Percentiles rank a stretch among this genome's conserved stretches.
phyloP scores from a whole-genome alignment of 2,113 vertebrate species.

The Canis aureus region DNA sequence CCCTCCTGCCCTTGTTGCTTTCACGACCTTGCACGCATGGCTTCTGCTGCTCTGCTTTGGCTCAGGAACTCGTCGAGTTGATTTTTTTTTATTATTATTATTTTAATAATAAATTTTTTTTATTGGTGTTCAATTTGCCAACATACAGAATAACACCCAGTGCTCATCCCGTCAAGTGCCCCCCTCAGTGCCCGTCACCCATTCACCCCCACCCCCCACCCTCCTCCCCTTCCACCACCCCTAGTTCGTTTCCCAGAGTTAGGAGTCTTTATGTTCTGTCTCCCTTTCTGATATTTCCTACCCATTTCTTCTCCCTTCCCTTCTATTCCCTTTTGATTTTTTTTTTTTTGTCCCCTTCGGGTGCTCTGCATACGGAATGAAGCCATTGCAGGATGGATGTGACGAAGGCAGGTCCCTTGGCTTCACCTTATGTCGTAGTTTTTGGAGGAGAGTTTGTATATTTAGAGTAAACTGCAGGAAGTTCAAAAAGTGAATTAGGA shows the following conservation, averaged over 20 bases:
- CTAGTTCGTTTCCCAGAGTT: too few relatives aligned
- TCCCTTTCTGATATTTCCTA: too few relatives aligned
- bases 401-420: background rate
- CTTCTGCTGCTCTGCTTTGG: background rate
- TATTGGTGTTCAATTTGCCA: too few relatives aligned
- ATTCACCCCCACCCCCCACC: too few relatives aligned
- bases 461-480: background rate
- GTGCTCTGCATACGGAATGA: background rate
- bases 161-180: too few relatives aligned
- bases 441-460: background rate
- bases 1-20: background rate
- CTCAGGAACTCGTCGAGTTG: background rate
- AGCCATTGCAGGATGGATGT: constrained; percentile 22
- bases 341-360: background rate
- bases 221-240: too few relatives aligned
- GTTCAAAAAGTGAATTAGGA: constrained; percentile 3
- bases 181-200: too few relatives aligned
- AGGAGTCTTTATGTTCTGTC: too few relatives aligned
- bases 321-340: too few relatives aligned
- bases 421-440: background rate
- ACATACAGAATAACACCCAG: too few relatives aligned
- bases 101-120: too few relatives aligned
- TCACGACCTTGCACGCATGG: background rate
- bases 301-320: too few relatives aligned
- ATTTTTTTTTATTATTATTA: background rate